Evolutionary conservation across 2,113 vertebrate species (phyloP).

Genomic region (Tragelaphus imberbis): DNA sequence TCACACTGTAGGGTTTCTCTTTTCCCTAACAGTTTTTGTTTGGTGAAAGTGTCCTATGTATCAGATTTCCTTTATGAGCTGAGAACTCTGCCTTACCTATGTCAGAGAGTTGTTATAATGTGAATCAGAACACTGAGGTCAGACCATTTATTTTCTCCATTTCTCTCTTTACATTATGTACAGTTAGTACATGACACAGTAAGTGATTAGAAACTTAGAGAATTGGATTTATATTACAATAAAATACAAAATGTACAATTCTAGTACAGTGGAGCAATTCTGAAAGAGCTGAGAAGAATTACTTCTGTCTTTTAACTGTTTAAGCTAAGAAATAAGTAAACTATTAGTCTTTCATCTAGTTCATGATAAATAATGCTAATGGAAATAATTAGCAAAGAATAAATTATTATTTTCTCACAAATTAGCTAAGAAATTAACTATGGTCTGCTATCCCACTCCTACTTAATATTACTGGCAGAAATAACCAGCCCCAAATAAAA

Average conservation of each 20-base stretch:
- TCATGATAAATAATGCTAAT: conserved; percentile 1
- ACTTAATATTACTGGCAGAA: conserved; percentile 35
- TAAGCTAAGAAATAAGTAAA: not conserved
- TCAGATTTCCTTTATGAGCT: conserved; percentile 35
- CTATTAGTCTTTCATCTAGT: not conserved
- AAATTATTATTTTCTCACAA: conserved; percentile 11
- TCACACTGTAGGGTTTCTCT: not conserved
- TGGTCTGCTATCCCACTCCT: not conserved
- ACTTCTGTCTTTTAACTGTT: not conserved
- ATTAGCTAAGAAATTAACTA: not conserved
- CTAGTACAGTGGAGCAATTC: not conserved
- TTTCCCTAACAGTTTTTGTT: not conserved
- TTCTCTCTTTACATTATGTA: not conserved
- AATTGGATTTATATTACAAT: not conserved
- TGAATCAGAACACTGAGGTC: not conserved
- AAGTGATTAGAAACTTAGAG: conserved; percentile 25
- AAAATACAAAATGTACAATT: not conserved
- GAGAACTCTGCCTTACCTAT: not conserved
- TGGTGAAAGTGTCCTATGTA: not conserved
- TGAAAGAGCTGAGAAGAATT: not conserved
- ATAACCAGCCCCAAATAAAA: conserved; percentile 32
- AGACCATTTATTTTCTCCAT: not conserved
- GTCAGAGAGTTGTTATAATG: not conserved
- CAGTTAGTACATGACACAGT: not conserved
- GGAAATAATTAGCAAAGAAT: conserved; percentile 33